Percentiles rank a stretch among this genome's conserved stretches.
Evolutionary conservation across 2,888 invertebrate species (phyloP).

Genomic region (Axea sp.): DNA sequence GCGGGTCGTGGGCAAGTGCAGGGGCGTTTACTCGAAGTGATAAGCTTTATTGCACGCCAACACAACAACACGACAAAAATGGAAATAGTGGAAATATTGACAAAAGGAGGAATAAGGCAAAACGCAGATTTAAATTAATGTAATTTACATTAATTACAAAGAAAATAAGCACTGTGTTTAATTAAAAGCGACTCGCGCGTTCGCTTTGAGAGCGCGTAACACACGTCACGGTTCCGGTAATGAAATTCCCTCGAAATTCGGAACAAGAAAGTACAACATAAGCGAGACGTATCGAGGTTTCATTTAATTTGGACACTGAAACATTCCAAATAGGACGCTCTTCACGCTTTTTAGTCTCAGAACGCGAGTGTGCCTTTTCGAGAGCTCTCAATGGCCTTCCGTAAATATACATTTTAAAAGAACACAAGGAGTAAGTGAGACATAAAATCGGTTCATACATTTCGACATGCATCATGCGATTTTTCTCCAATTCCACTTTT

Average conservation of each 20-base stretch:
- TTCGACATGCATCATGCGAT: constrained; percentile 6
- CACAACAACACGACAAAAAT: too few species aligned
- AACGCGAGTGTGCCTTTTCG: constrained; percentile 31
- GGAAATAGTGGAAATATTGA: too few species aligned
- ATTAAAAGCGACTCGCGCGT: constrained; percentile 24
- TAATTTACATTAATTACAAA: constrained; percentile 20
- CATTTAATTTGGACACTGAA: constrained; percentile 57
- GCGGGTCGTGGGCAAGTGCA: background rate
- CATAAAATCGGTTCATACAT: constrained; percentile 3
- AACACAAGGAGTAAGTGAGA: constrained; percentile 11
- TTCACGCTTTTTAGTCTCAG: constrained; percentile 66
- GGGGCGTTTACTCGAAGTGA: too few species aligned
- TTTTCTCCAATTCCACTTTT: constrained; percentile 5
- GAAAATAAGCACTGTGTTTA: constrained; percentile 24
- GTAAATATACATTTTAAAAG: constrained; percentile 29
- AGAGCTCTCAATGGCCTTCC: constrained; percentile 48
- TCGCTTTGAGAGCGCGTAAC: too few species aligned
- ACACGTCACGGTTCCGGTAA: constrained; percentile 34
- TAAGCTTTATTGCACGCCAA: too few species aligned
- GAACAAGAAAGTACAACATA: constrained; percentile 56
- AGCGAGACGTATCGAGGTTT: constrained; percentile 54
- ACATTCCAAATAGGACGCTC: constrained; percentile 61
- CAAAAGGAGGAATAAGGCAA: too few species aligned
- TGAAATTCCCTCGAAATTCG: constrained; percentile 56
- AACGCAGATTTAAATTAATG: constrained; percentile 12